Evolutionary conservation across 2,113 vertebrate genomes (phyloP).

Genomic region (Gobiocypris rarus): DNA sequence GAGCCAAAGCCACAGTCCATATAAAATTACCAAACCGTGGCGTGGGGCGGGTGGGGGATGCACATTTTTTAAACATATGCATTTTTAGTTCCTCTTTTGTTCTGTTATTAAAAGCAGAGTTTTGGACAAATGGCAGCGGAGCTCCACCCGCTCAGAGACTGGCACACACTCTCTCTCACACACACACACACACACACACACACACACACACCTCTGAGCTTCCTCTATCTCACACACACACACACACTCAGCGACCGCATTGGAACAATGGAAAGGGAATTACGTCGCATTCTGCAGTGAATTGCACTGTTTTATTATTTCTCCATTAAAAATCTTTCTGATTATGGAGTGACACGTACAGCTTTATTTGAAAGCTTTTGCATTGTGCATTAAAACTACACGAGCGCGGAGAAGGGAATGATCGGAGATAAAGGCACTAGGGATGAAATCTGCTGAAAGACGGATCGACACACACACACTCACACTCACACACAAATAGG

Average conservation of each 20-base stretch:
- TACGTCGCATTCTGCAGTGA: conserved; percentile 46
- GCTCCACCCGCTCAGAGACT: conserved; percentile 61
- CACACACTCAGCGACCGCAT: conserved; percentile 4
- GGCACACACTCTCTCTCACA: conserved; percentile 57
- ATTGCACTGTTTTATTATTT: conserved; percentile 36
- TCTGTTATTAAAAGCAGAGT: conserved; percentile 84
- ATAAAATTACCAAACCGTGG: conserved; percentile 81
- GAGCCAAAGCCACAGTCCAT: conserved; percentile 83
- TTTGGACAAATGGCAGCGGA: conserved; percentile 72
- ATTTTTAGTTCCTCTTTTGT: conserved; percentile 82
- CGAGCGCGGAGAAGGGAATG: neutral
- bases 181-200: conserved; percentile 46
- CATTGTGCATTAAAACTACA: conserved; percentile 14
- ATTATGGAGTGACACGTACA: conserved; percentile 23
- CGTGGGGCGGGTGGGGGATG: conserved; percentile 58
- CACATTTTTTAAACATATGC: conserved; percentile 81
- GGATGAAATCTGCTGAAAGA: conserved; percentile 11
- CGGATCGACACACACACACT: neutral
- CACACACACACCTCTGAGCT: conserved; percentile 44
- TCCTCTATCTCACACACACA: conserved; percentile 7
- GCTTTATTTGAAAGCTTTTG: conserved; percentile 37
- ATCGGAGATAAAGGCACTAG: conserved; percentile 43
- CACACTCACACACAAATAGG: neutral
- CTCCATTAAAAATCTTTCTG: conserved; percentile 51
- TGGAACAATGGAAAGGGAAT: conserved; percentile 49